A percentile compares a stretch with the other conserved stretches of the same genome.
Conservation (phyloP, 2,113 vertebrate species). For the Rhinichthys klamathensis region DNA sequence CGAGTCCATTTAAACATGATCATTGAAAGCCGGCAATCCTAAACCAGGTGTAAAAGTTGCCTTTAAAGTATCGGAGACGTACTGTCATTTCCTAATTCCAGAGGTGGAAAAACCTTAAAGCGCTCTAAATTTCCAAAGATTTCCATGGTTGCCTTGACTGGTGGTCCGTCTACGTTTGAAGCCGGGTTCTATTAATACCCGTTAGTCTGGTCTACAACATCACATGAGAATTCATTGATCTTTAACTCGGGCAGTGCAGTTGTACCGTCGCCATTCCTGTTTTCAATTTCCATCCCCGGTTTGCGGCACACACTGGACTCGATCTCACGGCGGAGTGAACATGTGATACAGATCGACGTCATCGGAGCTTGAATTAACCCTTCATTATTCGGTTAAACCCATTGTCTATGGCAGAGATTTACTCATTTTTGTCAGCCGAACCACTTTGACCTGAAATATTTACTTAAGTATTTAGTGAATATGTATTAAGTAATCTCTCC, state of each 20-base stretch:
- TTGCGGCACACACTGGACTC: no score
- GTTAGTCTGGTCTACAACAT: not conserved
- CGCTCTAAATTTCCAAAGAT: conserved; percentile 50
- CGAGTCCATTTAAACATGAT: not conserved
- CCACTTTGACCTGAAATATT: not conserved
- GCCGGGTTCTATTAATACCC: conserved; percentile 59
- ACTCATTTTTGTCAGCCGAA: not conserved
- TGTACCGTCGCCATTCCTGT: conserved; percentile 18
- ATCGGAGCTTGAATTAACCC: not conserved
- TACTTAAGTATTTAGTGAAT: not conserved
- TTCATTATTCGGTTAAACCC: not conserved
- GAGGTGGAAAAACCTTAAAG: conserved; percentile 19
- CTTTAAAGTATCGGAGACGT: conserved; percentile 22
- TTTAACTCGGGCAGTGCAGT: not conserved
- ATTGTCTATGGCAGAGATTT: no score
- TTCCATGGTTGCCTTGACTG: conserved; percentile 64
- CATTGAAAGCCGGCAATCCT: not conserved
- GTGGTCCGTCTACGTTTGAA: conserved; percentile 6
- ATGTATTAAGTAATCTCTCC: no score
- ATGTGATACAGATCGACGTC: conserved; percentile 16
- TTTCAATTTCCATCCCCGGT: conserved; percentile 32
- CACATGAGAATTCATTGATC: conserved; percentile 28
- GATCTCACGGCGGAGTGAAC: not conserved
- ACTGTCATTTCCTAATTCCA: conserved; percentile 30
- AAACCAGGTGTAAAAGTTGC: not conserved